These are phyloP conservation scores for Poecilia wingei DNA, from an alignment of 2,797 vertebrate genomes.

Conservation along the genomic window DNA sequence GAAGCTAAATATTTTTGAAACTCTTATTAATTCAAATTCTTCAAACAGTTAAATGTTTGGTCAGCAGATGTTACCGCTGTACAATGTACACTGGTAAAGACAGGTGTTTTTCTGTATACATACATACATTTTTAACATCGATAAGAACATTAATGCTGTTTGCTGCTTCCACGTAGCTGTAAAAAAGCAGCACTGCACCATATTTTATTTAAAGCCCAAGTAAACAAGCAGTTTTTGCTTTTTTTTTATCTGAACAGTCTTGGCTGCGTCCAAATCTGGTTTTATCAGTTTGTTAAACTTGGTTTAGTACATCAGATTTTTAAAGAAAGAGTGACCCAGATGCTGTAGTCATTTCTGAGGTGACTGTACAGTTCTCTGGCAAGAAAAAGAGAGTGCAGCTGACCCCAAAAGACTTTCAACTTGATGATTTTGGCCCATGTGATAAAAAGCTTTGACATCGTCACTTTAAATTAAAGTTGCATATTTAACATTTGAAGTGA, in stretches of 20 bases:
- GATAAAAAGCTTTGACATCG: neutral
- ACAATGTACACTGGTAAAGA: too few species aligned
- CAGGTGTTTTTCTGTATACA: too few species aligned
- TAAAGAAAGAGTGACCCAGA: neutral
- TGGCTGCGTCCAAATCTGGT: neutral
- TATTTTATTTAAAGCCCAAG: neutral
- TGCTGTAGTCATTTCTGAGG: neutral
- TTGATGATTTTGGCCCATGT: neutral
- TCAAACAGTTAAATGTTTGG: too few species aligned
- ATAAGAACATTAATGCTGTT: neutral
- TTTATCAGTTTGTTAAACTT: neutral
- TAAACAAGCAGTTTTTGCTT: neutral
- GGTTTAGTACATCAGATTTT: neutral
- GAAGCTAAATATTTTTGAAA: too few species aligned
- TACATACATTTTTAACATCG: too few species aligned
- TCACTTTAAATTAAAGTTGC: neutral
- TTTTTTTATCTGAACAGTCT: neutral
- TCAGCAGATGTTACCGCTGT: too few species aligned
- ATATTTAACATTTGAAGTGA: neutral
- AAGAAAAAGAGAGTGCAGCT: neutral
- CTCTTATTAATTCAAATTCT: too few species aligned
- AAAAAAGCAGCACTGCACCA: neutral
- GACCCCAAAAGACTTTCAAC: neutral
- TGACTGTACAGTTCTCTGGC: neutral
- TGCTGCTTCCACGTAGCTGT: neutral